Base-by-base conservation (phyloP, 2,797 vertebrate species). In the Pogonophryne albipinna region DNA sequence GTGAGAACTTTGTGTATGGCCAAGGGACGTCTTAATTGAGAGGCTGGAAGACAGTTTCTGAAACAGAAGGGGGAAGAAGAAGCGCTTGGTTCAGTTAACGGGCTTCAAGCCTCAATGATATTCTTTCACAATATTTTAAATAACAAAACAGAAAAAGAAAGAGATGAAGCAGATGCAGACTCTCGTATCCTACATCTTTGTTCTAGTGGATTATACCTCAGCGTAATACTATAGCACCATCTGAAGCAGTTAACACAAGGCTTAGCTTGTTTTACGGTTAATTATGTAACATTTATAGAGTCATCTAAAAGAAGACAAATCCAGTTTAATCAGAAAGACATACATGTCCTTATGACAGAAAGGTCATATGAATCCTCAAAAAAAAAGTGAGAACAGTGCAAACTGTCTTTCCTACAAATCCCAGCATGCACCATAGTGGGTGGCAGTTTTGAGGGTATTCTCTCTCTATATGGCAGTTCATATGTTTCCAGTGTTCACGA, bases 401-500 rank as follows among this genome's bases (percentile, higher is more conserved):
- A 91, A 92, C 76, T 61, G 71, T 91, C 79, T 83, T 55, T 70
- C 79, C 85, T 71, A 88, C 74, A 86, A 78, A 86, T 87, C 87
- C 86, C 86, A 87, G 89, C 86, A 91, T 90, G 90, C 89, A 87
- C 85, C 88, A 72, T 74, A 71, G 82, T 78, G 88, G 85, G 85
- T 89, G 89, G 91, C 92, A 93, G 92, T 92, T 90, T 76, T 82
- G 84, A 88, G 81, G 76, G 76, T 70, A 55, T 83, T 80, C 76
- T 90, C 76, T 90, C 71, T 88, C 66, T 75, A 80, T 84, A 86
- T 89, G 91, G 89, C 91, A 92, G 91, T 86, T 91, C 82, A 83
- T 89, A 83, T 55, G 67, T 83, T 92, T 91, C 90, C 91, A 93
- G 89, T 92, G 91, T 93, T 91, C 79, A 78, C 27, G 7, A 80